Conservation (phyloP, 64 coral and sea anemone genomes). For the Orbicella faveolata region DNA sequence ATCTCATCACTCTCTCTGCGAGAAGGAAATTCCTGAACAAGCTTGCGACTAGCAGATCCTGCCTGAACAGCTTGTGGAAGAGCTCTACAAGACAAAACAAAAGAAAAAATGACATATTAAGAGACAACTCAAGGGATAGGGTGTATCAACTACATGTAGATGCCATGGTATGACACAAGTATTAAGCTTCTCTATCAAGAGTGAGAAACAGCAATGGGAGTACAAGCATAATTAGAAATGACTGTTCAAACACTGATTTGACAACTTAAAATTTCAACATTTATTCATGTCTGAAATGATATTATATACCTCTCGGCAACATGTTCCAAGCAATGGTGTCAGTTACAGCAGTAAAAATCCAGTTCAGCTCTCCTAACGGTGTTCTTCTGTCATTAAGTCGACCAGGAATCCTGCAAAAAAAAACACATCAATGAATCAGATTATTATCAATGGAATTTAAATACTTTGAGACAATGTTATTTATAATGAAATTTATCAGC, state of each 20-base stretch:
- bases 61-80: constrained; percentile 96
- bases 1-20: constrained; percentile 95
- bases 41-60: constrained; percentile 97
- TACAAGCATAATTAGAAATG: too few relatives aligned
- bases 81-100: constrained; percentile 55
- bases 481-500: too few relatives aligned
- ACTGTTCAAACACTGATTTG: too few relatives aligned
- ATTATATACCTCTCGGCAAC: constrained; percentile 79
- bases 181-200: too few relatives aligned
- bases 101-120: neutral
- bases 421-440: neutral
- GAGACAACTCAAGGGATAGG: neutral
- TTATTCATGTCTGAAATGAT: neutral
- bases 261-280: too few relatives aligned
- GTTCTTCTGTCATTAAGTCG: constrained; percentile 97
- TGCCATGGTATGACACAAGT: too few relatives aligned
- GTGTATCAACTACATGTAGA: too few relatives aligned
- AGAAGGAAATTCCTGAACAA: constrained; percentile 96
- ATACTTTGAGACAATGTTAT: too few relatives aligned
- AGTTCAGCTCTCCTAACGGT: constrained; percentile 96
- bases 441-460: too few relatives aligned
- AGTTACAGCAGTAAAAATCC: constrained; percentile 98
- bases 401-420: constrained; percentile 80
- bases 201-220: too few relatives aligned
- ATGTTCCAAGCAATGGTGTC: constrained; percentile 99